phyloP scores from a whole-genome alignment of 2,888 invertebrate species.

The Synergus umbraculus region DNA sequence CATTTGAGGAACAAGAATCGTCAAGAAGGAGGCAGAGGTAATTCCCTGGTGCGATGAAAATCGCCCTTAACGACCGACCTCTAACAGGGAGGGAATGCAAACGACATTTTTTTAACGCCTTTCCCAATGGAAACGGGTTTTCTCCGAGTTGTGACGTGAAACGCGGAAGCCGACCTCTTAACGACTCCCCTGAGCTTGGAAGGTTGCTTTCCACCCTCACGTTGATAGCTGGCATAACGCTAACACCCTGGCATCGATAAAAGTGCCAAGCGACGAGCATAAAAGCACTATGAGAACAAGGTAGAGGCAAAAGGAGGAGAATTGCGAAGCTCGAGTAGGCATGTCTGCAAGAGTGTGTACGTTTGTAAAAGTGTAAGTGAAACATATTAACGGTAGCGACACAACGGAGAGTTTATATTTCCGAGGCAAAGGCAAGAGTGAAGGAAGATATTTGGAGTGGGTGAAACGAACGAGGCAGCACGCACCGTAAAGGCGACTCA shows the following conservation, averaged over 20 bases:
- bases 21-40: constrained; percentile 37
- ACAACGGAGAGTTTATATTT: constrained; percentile 41
- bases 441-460: constrained; percentile 43
- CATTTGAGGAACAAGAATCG: neutral
- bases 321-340: constrained; percentile 40
- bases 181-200: constrained; percentile 61
- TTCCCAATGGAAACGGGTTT: constrained; percentile 38
- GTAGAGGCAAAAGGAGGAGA: constrained; percentile 25
- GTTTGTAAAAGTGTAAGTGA: constrained; percentile 49
- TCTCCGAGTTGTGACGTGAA: constrained; percentile 44
- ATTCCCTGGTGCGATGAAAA: constrained; percentile 59
- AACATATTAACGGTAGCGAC: constrained; percentile 49
- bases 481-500: constrained; percentile 59
- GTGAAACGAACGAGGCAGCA: constrained; percentile 47
- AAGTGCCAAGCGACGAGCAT: constrained; percentile 61
- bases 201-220: constrained; percentile 56
- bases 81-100: constrained; percentile 42
- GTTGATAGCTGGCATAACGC: constrained; percentile 67
- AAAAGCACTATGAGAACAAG: constrained; percentile 48
- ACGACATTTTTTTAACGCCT: constrained; percentile 53
- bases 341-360: neutral
- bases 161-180: constrained; percentile 59
- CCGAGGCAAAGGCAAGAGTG: constrained; percentile 19
- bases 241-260: constrained; percentile 67
- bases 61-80: constrained; percentile 56